Evolutionary conservation across 2,113 vertebrate species (phyloP).

Genomic region (Caretta caretta): DNA sequence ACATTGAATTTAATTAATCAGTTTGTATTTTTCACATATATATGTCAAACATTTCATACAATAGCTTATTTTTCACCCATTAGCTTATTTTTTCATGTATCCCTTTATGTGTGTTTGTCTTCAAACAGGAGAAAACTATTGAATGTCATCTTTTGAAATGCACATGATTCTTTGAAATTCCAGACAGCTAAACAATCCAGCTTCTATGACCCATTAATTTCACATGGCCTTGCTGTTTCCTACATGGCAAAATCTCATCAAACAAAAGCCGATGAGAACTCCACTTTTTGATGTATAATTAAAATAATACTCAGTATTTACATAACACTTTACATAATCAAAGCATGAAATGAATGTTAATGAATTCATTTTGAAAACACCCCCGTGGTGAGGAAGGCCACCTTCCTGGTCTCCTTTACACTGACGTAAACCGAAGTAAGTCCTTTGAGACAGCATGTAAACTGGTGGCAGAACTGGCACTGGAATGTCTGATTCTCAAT

Average conservation of each 20-base stretch:
- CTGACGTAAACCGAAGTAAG: not conserved
- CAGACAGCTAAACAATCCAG: not conserved
- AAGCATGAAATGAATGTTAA: not conserved
- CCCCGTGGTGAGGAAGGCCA: not conserved
- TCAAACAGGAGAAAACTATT: not conserved
- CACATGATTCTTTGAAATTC: not conserved
- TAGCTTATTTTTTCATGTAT: not conserved
- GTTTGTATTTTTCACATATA: not conserved
- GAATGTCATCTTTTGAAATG: not conserved
- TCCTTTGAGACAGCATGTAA: not conserved
- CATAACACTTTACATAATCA: not conserved
- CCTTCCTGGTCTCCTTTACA: not conserved
- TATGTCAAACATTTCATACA: not conserved
- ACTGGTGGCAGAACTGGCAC: not conserved
- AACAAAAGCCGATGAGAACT: not conserved
- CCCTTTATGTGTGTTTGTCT: not conserved
- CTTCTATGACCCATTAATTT: not conserved
- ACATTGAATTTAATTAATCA: not conserved
- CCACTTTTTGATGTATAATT: not conserved
- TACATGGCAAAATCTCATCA: not conserved
- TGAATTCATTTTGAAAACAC: not conserved
- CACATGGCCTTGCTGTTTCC: not conserved
- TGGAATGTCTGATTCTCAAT: not conserved
- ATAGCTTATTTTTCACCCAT: not conserved
- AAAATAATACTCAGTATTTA: not conserved